These are phyloP conservation scores for Botia kubotai DNA, from an alignment of 2,797 vertebrate genomes.

Conservation along the genomic window DNA sequence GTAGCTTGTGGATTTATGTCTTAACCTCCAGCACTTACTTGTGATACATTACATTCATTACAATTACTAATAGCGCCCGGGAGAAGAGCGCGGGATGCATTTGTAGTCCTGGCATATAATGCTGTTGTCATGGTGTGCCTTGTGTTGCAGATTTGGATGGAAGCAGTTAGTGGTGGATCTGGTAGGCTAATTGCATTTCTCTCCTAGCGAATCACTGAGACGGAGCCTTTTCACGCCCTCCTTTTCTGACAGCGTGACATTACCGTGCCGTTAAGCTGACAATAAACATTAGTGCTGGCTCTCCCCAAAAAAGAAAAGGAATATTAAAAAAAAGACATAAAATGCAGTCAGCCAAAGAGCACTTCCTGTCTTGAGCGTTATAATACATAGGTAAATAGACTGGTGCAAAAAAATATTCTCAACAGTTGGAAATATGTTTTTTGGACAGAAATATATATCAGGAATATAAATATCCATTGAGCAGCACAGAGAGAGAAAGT, in stretches of 20 bases:
- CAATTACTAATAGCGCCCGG: conserved; percentile 61
- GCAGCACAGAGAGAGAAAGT: background rate
- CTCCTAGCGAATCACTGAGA: conserved; percentile 47
- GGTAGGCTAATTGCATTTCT: conserved; percentile 56
- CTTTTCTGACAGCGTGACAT: conserved; percentile 53
- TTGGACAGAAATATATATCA: conserved; percentile 1
- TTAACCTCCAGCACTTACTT: conserved; percentile 64
- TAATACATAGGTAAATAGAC: conserved; percentile 22
- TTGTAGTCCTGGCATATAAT: conserved; percentile 55
- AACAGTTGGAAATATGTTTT: conserved; percentile 10
- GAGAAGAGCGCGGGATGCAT: conserved; percentile 55
- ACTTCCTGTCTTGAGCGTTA: background rate
- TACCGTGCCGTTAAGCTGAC: conserved; percentile 51
- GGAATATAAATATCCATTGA: conserved; percentile 13
- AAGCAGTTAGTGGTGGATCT: conserved; percentile 46
- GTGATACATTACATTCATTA: conserved; percentile 66
- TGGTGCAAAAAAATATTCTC: conserved; percentile 17
- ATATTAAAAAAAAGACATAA: conserved; percentile 18
- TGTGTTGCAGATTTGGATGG: conserved; percentile 53
- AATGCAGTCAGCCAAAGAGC: conserved; percentile 42
- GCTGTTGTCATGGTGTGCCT: conserved; percentile 52
- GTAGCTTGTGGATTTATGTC: conserved; percentile 59
- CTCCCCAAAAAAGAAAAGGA: background rate
- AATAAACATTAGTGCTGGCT: conserved; percentile 47
- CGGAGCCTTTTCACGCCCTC: conserved; percentile 42